These are phyloP conservation scores for Dryobates pubescens DNA, from an alignment of 2,797 vertebrate genomes.

Conservation along the genomic window DNA sequence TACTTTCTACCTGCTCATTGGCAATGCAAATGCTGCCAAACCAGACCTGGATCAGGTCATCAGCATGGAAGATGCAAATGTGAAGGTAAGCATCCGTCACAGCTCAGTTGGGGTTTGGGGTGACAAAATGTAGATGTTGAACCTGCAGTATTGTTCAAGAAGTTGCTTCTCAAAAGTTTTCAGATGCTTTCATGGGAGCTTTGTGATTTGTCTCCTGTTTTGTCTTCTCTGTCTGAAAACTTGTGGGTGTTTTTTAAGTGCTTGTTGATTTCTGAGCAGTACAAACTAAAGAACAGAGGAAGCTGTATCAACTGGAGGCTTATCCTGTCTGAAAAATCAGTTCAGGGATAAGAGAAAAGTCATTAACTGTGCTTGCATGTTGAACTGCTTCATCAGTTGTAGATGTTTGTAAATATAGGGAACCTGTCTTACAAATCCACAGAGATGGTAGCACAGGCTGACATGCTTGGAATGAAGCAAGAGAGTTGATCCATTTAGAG, in stretches of 20 bases:
- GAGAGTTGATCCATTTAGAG: not conserved
- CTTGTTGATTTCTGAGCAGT: not conserved
- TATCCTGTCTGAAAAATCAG: not conserved
- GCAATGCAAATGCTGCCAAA: constrained; percentile 92
- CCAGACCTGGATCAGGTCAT: constrained; percentile 96
- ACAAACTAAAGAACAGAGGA: not conserved
- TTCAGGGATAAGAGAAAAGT: not conserved
- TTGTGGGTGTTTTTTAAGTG: not conserved
- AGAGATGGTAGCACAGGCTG: not conserved
- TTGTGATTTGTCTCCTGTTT: not conserved
- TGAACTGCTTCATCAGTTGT: not conserved
- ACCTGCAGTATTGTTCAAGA: not conserved
- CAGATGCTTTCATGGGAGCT: not conserved
- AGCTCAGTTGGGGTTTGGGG: not conserved
- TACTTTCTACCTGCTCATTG: constrained; percentile 98
- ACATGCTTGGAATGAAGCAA: not conserved
- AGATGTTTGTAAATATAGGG: not conserved
- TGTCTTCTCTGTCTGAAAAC: not conserved
- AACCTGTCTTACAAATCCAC: not conserved
- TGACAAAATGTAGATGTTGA: not conserved
- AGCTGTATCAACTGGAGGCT: not conserved
- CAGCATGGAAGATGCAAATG: constrained; percentile 91
- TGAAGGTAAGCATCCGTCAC: constrained; percentile 86
- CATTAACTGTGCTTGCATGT: not conserved
- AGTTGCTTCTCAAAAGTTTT: not conserved